Base-by-base conservation (phyloP, 2,888 invertebrate genomes). In the Leptinotarsa tumamoca region DNA sequence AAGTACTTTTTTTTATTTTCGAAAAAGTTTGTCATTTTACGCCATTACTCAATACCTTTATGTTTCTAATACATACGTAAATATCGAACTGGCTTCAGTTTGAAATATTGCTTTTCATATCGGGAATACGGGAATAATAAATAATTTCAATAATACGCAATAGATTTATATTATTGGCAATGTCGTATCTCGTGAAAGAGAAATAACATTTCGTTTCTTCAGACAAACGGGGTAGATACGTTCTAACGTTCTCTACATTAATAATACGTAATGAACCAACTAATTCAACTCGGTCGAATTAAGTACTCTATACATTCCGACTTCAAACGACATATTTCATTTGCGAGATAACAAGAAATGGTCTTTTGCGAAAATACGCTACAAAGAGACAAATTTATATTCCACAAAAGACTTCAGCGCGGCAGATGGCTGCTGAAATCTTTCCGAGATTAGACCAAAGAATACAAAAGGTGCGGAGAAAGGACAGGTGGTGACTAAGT, bases 311-410 rank as follows among this genome's bases (percentile, higher is more conserved):
- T 58, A 58, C 58, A 23, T 58, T 58, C 15, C 58, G 58, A 58
- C 58, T 58, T 58, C 23, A 58, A 58, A 58, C 58, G 58, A 21
- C 58, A 58, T 58, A 58, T 58, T 58, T 58, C 58, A 58, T 58
- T 58, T 58, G 58, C 58, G 58, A 58, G 58, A 58, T 58, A 58
- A 58, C 58, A 15, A 58, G 58, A 23, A 54, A 58, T 58, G 23
- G 27, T 58, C 58, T 23, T 43, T 14, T 21, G 23, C 58, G 58
- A 58, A 58, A 58, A 23, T 58, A 58, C 58, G 23, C 58, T 13
- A 58, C 23, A 58, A 58, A 58, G 58, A 27, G 58, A 23, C 58
- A 58, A 21, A 58, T 58, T 58, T 58, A 58, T 58, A 23, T 58
- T 58, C 21, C 23, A 58, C 58, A 58, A 58, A 58, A 23, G 58